Evolutionary conservation across 1,140 invertebrate species (phyloP).

Genomic region (Nomia melanderi): DNA sequence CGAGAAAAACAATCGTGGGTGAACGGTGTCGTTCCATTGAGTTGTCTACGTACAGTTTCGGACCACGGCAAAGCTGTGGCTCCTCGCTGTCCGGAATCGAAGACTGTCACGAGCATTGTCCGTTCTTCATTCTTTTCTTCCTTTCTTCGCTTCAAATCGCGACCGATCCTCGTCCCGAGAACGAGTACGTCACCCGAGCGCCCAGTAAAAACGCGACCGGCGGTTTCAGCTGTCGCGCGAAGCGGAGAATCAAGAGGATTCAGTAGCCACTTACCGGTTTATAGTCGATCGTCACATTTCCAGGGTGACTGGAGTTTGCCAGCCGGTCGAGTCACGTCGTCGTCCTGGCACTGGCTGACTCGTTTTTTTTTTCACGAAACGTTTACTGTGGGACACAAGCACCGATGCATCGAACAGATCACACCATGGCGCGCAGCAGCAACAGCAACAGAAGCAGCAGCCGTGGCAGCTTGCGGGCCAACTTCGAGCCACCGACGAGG

Average conservation of each 20-base stretch:
- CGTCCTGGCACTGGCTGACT: slow-evolving; percentile 21
- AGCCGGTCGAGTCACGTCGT: slow-evolving; percentile 28
- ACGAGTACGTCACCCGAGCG: slow-evolving; percentile 1
- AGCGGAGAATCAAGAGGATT: background rate
- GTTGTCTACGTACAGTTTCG: background rate
- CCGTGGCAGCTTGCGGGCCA: slow-evolving; percentile 52
- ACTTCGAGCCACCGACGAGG: slow-evolving; percentile 59
- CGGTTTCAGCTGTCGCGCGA: background rate
- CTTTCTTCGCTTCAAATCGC: background rate
- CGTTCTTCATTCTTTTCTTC: background rate
- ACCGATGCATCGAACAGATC: slow-evolving; percentile 21
- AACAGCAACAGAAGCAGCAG: slow-evolving; percentile 26
- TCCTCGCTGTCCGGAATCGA: background rate
- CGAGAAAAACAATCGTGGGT: slow-evolving; percentile 18
- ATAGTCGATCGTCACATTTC: slow-evolving; percentile 55
- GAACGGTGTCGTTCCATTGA: background rate
- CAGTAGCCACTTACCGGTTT: slow-evolving; percentile 50
- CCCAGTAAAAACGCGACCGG: background rate
- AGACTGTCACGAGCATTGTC: background rate
- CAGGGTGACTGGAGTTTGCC: slow-evolving; percentile 6
- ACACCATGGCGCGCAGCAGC: slow-evolving; percentile 41
- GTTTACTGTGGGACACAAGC: slow-evolving; percentile 9
- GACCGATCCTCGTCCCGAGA: background rate
- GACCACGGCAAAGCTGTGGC: background rate
- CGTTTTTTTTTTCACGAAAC: slow-evolving; percentile 21